Evolutionary conservation across 2,888 invertebrate species (phyloP).

Genomic region (Rhimphoctona megacephalus): DNA sequence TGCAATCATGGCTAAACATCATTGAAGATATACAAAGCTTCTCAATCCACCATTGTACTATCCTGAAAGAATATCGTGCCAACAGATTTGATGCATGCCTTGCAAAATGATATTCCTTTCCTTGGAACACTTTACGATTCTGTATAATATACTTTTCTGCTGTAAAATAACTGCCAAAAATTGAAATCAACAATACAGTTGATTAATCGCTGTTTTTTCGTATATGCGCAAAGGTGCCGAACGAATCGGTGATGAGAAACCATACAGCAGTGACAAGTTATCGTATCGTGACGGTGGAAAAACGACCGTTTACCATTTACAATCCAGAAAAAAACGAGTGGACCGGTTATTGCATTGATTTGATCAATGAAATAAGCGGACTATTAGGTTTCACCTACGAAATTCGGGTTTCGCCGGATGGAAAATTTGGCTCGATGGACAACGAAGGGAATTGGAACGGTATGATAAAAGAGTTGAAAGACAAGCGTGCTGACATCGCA

Average conservation of each 20-base stretch:
- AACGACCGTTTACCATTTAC: conserved; percentile 93
- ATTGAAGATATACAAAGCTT: not conserved
- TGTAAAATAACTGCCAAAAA: too few relatives aligned
- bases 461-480: conserved; percentile 92
- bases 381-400: conserved; percentile 92
- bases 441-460: conserved; percentile 95
- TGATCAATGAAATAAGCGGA: conserved; percentile 94
- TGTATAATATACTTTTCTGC: not conserved
- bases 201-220: conserved; percentile 10
- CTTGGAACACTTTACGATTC: not conserved
- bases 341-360: conserved; percentile 96
- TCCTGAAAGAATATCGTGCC: not conserved
- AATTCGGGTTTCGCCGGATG: conserved; percentile 92
- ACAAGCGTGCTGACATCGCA: conserved; percentile 96
- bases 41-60: not conserved
- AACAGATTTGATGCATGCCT: not conserved
- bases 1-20: not conserved
- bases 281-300: conserved; percentile 93
- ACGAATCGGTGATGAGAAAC: conserved; percentile 86
- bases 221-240: conserved; percentile 70
- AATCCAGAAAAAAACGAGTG: conserved; percentile 86
- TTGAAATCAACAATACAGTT: not conserved
- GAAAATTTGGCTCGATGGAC: conserved; percentile 95
- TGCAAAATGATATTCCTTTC: not conserved
- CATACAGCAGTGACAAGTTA: conserved; percentile 94